These are phyloP conservation scores for Phyllopteryx taeniolatus DNA, from an alignment of 2,113 vertebrate species.

Conservation along the genomic window DNA sequence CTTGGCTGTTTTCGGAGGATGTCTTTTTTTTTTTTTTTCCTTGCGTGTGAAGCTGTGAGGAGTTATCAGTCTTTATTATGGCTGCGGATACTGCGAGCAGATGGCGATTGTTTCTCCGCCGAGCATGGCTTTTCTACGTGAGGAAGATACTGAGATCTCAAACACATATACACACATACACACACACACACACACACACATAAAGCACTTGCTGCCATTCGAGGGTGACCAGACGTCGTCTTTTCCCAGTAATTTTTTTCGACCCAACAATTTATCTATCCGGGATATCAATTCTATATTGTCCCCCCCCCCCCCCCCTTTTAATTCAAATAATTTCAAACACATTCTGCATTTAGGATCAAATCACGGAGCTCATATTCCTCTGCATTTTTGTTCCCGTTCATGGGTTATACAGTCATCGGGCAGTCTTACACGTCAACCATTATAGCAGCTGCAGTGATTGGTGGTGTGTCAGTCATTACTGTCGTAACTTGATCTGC, in stretches of 20 bases:
- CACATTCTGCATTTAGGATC: not conserved
- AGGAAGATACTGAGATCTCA: slow-evolving; percentile 56
- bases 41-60: slow-evolving; percentile 45
- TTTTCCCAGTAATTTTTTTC: not conserved
- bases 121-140: slow-evolving; percentile 62
- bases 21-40: slow-evolving; percentile 23
- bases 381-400: not conserved
- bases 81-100: slow-evolving; percentile 69
- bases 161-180: slow-evolving; percentile 30
- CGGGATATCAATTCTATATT: not conserved
- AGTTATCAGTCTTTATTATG: slow-evolving; percentile 74
- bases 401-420: not conserved
- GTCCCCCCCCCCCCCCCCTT: not conserved
- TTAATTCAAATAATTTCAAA: not conserved
- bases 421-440: not conserved
- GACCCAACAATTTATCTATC: not conserved
- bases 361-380: not conserved
- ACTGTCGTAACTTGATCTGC: not conserved
- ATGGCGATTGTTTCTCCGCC: slow-evolving; percentile 69
- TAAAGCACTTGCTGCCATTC: slow-evolving; percentile 3
- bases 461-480: not conserved
- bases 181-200: slow-evolving; percentile 40
- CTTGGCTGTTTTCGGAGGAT: slow-evolving; percentile 26
- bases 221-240: not conserved
- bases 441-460: not conserved